Evolutionary conservation across 2,113 vertebrate species (phyloP).

Genomic region (Boleophthalmus pectinirostris): DNA sequence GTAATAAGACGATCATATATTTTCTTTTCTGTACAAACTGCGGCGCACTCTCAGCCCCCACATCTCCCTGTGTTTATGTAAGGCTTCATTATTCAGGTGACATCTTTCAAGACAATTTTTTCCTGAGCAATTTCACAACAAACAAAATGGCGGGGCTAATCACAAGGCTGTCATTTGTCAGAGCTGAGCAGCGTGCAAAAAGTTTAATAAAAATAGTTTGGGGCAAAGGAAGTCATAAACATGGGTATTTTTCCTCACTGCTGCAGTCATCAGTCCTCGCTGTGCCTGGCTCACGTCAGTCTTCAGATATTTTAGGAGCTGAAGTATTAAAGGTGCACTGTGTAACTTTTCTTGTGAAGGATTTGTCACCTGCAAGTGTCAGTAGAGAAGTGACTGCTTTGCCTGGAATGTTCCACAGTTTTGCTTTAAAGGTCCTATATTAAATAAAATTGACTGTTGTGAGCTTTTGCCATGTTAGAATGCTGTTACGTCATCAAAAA

Average conservation of each 20-base stretch:
- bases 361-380: too few species aligned
- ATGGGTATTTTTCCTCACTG: constrained; percentile 10
- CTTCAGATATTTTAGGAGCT: neutral
- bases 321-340: too few species aligned
- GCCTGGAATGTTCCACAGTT: too few species aligned
- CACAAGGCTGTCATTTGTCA: constrained; percentile 21
- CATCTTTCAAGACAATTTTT: neutral
- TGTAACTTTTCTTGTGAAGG: too few species aligned
- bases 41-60: too few species aligned
- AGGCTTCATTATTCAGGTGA: neutral
- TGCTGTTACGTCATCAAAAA: too few species aligned
- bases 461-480: too few species aligned
- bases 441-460: too few species aligned
- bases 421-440: too few species aligned
- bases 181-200: neutral
- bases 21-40: neutral
- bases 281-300: neutral
- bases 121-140: constrained; percentile 14
- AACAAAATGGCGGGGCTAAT: constrained; percentile 21
- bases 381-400: too few species aligned
- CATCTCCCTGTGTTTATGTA: neutral
- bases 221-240: neutral
- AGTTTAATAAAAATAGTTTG: neutral
- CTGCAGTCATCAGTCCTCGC: constrained; percentile 11
- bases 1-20: neutral